Conservation (phyloP, 2,113 vertebrate genomes). For the Nanger granti region DNA sequence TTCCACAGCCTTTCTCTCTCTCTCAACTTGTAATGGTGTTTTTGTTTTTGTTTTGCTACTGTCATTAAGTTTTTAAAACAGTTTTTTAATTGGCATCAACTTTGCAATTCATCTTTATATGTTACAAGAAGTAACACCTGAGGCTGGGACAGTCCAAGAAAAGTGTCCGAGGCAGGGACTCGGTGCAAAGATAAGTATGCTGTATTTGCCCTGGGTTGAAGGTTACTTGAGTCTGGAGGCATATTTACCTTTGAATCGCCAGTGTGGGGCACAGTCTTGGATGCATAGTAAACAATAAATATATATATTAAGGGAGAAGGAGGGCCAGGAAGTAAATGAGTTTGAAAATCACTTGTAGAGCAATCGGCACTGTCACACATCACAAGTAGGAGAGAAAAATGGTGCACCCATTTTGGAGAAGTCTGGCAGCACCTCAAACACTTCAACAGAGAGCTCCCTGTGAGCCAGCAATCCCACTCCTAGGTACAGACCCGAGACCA, state of each 20-base stretch:
- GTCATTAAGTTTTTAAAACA: background rate
- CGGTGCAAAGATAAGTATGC: background rate
- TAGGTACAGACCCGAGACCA: background rate
- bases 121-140: background rate
- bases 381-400: background rate
- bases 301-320: background rate
- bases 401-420: background rate
- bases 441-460: background rate
- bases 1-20: background rate
- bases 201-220: background rate
- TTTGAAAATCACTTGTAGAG: background rate
- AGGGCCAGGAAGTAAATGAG: background rate
- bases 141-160: background rate
- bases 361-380: background rate
- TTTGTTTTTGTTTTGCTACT: constrained; percentile 17
- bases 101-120: background rate
- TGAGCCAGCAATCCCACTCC: background rate
- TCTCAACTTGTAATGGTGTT: background rate
- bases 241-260: background rate
- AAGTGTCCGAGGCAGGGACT: background rate
- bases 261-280: background rate
- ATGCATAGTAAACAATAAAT: background rate
- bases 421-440: background rate
- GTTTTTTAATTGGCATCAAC: background rate
- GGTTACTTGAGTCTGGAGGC: background rate